Evolutionary conservation across 2,888 invertebrate species (phyloP), one percentile per base, ranked within the genome.

Genomic region (Euphydryas editha): DNA sequence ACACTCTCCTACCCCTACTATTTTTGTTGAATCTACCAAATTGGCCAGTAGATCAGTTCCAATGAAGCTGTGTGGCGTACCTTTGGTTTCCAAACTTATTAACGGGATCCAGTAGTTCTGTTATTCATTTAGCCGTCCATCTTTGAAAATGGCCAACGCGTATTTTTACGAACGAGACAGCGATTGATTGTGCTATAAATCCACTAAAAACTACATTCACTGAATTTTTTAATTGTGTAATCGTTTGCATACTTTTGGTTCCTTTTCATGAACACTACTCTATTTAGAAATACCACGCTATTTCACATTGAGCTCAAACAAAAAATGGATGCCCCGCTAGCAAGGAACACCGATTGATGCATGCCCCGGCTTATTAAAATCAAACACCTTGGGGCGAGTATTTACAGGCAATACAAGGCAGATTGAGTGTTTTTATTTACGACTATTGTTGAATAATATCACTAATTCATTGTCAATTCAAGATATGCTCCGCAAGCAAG

Each of bases 201-300:
- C 76, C 76, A 68, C 76, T 74, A 36, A 68, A 73, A 64, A 78
- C 78, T 61, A 78, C 78, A 47, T 73, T 79, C 24, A 75, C 73
- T 18, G 73, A 61, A 56, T 81, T 73, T 72, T 69, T 70, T 56
- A 71, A 65, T 59, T 68, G 64, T 69, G 66, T 64, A 72, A 69
- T 68, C 59, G 65, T 69, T 58, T 65, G 62, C 60, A 67, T 67
- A 58, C 15, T 67, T 69, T 67, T 63, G 69, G 17, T 44, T n/a
- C 65, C 64, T 67, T 67, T 55, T 55, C 60, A 67, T 51, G 55
- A 55, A 67, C 62, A 44, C 20, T 68, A 42, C 62, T 70, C 57
- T 70, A 69, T 62, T 65, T 63, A 18, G 15, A 69, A 65, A 64
- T 68, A 60, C 65, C 70, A 62, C 59, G 67, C 54, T 72, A 68